These are phyloP conservation scores for Alfaro cultratus DNA, from an alignment of 2,797 vertebrate genomes.

Conservation along the genomic window DNA sequence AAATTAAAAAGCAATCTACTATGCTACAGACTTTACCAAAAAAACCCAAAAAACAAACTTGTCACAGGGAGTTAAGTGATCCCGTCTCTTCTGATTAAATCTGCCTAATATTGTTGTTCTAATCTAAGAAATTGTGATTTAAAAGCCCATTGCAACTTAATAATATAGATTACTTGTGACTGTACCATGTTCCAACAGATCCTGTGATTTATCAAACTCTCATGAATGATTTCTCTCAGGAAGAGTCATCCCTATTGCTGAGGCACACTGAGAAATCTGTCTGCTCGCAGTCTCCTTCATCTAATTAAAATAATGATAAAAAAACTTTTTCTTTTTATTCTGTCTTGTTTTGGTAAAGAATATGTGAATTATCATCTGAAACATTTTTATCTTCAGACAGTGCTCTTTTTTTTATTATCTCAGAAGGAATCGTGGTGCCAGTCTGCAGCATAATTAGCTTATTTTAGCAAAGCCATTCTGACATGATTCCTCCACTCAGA, in stretches of 20 bases:
- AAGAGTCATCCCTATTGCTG: not conserved
- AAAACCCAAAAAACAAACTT: not conserved
- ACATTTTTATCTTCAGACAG: not conserved
- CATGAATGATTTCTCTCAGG: not conserved
- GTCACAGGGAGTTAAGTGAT: not conserved
- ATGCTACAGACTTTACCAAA: not conserved
- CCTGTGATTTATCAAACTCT: not conserved
- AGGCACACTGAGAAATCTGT: not conserved
- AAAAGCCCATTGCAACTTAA: not conserved
- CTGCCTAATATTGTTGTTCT: not conserved
- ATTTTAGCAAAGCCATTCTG: not conserved
- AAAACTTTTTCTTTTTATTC: not conserved
- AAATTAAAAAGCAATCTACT: not conserved
- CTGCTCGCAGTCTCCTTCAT: not conserved
- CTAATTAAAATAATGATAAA: not conserved
- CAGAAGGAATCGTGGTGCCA: not conserved
- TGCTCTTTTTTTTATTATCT: not conserved
- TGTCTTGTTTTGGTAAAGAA: not conserved
- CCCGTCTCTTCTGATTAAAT: not conserved
- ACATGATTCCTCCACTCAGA: not conserved
- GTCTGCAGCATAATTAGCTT: not conserved
- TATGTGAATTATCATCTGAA: not conserved
- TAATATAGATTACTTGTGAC: not conserved
- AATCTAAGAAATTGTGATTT: not conserved
- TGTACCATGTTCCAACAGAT: not conserved